Evolutionary conservation across 1,140 invertebrate species (phyloP), one percentile per base, ranked within the genome.

Genomic region (Musca domestica): DNA sequence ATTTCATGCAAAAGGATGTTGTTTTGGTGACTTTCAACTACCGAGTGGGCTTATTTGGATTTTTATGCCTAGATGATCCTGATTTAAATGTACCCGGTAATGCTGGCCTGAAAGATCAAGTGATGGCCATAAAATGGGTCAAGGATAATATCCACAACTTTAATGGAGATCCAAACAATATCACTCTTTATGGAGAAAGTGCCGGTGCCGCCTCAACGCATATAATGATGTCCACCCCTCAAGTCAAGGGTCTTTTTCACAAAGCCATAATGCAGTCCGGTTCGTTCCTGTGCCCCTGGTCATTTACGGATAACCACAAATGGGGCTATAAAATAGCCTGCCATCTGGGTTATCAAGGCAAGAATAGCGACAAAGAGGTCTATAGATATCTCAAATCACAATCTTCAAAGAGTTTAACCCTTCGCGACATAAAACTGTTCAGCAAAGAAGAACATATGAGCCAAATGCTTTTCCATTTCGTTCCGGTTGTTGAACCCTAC

Each of bases 91-190:
- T 83, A 27, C 81, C 84, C 6, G 86, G 86, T 5, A 87, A 87
- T 72, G 83, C 85, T 73, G 86, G 86, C 0, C 71, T 87, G 2
- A 84, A 83, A 75, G 86, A 87, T 77, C 86, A 87, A 79, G 74
- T 80, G 0, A 10, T 82, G 63, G 80, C 74, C 0, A 17, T 82
- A 12, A 64, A 74, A 5, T 88, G 82, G 82, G 71, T 83, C 19
- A 72, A 70, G 6, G 23, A 67, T 2, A 83, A 83, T 67, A 76
- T 80, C 0, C 27, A 56, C 14, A 63, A 65, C 9, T 83, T 83
- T 23, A 80, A 78, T 68, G 82, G 74, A 0, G 78, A 83, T 73
- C 68, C 76, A 6, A 69, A 71, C 0, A 77, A 75, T 61, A 70
- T 83, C 0, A 82, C 79, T 0, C 68, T 81, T 1, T 77, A 76